These are phyloP conservation scores for Agonopterix subpropinquella DNA, from an alignment of 2,888 invertebrate species.

Conservation along the genomic window DNA sequence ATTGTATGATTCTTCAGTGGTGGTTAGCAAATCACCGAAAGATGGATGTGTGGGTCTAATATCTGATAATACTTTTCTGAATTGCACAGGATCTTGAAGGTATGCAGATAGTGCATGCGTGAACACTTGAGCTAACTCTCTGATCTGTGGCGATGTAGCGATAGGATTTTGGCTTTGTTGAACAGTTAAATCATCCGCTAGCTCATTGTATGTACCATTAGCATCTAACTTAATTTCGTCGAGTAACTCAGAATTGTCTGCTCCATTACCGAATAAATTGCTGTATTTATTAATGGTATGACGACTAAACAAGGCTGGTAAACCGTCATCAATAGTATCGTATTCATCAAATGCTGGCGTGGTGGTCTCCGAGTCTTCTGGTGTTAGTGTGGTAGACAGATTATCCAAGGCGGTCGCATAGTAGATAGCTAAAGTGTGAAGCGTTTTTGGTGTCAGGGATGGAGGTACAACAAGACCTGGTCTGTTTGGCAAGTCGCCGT, in stretches of 20 bases:
- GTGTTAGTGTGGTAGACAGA: slow-evolving; percentile 56
- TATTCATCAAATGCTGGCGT: slow-evolving; percentile 47
- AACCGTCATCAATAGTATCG: slow-evolving; percentile 61
- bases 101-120: slow-evolving; percentile 89
- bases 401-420: slow-evolving; percentile 83
- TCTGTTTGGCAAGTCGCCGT: slow-evolving; percentile 62
- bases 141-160: slow-evolving; percentile 78
- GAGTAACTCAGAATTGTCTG: slow-evolving; percentile 46
- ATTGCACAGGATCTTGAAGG: slow-evolving; percentile 87
- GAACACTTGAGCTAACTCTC: slow-evolving; percentile 89
- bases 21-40: slow-evolving; percentile 52
- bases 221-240: slow-evolving; percentile 60
- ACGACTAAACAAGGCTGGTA: slow-evolving; percentile 79
- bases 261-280: slow-evolving; percentile 50
- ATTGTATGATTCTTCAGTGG: slow-evolving; percentile 51
- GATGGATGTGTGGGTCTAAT: slow-evolving; percentile 88
- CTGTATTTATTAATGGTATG: slow-evolving; percentile 80
- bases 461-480: slow-evolving; percentile 82
- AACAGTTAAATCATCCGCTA: slow-evolving; percentile 73
- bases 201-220: slow-evolving; percentile 59
- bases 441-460: slow-evolving; percentile 84
- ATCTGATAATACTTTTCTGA: slow-evolving; percentile 84
- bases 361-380: slow-evolving; percentile 47
- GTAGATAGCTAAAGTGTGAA: slow-evolving; percentile 86
- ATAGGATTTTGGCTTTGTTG: slow-evolving; percentile 80